phyloP scores from a whole-genome alignment of 2,113 vertebrate species.

The Muntiacus muntjak region DNA sequence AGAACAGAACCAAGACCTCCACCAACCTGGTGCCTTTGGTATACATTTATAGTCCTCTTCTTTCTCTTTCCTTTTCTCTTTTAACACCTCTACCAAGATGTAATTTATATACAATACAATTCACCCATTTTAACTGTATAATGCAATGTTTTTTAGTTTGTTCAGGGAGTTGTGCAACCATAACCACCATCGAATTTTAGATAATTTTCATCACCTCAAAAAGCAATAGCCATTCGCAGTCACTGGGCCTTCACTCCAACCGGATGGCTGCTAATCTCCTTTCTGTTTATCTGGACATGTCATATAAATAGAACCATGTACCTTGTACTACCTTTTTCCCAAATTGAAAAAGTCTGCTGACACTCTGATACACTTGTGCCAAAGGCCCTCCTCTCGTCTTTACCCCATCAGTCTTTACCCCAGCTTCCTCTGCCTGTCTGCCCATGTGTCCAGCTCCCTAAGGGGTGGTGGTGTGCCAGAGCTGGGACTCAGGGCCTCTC shows the following conservation, averaged over 20 bases:
- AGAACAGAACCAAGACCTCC: background rate
- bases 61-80: background rate
- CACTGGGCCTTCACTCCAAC: background rate
- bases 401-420: background rate
- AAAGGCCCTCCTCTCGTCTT: background rate
- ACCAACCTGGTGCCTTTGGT: background rate
- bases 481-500: background rate
- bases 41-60: background rate
- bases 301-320: background rate
- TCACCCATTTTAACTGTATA: background rate
- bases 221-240: background rate
- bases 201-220: background rate
- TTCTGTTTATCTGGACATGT: background rate
- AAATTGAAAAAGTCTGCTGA: background rate
- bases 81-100: background rate
- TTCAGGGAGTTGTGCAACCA: background rate
- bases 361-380: background rate
- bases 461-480: background rate
- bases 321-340: background rate
- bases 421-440: background rate
- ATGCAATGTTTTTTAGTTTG: background rate
- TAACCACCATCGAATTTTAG: background rate
- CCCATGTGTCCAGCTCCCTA: background rate
- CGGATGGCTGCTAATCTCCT: background rate
- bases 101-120: background rate